Base-by-base conservation (phyloP, 2,888 invertebrate genomes). In the Chymomyza caudatula region DNA sequence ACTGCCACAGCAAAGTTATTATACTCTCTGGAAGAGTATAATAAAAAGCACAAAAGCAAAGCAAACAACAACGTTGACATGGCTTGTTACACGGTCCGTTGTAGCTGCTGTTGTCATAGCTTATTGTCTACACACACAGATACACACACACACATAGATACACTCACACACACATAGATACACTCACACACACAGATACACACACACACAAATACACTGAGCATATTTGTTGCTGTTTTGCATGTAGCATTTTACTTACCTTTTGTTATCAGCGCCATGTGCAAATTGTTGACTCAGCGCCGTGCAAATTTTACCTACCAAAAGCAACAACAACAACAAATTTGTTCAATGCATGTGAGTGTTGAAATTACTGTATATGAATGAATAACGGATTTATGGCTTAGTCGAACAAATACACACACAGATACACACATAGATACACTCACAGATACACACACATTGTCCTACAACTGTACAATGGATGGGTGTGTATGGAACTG, bases 281-380 rank as follows among this genome's bases (percentile, higher is more conserved):
- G 37, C 20, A 51, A 83, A 77, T 74, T 74, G 77, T 77, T 80
- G 84, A 85, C 86, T 85, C 84, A 83, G 78, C 81, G 44, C 64
- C 66, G 56, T 63, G 69, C 69, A 66, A 44, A 58, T 47, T 47
- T 43, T 15, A 23, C 49, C 60, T 19, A 8, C 51, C 55, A 15
- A 47, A 8, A 37, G 11, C 29, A 29, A 8, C 11, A 37, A 37
- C 1, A 37, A 13, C 29, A 37, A 15, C 37, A 60, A 76, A 82
- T 77, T 60, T 78, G 77, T 81, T 74, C 69, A 74, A 74, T 78
- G 72, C 73, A 73, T 37, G 29, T 11, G 29, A 37, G 29, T 57
- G 44, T 65, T 53, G 55, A 67, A 73, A 81, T 75, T 67, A 71
- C 49, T 59, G 43, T 57, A 52, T 42, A 44, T 60, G 65, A 42